Evolutionary conservation across 2,888 invertebrate genomes (phyloP).

Genomic region (Aricia artaxerxes): DNA sequence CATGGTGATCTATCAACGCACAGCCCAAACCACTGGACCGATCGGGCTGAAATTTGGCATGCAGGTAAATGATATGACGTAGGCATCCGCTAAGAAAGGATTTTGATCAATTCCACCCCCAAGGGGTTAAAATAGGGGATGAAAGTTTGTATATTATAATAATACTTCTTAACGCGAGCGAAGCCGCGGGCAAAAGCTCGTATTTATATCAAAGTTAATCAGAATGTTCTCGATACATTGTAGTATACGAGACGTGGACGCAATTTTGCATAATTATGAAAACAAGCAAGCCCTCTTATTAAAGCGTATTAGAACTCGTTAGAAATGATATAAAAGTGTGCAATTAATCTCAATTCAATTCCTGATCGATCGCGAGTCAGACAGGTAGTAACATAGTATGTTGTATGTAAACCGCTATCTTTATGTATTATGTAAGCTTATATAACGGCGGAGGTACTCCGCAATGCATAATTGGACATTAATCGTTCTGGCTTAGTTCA

Average conservation of each 20-base stretch:
- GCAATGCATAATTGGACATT: conserved; percentile 52
- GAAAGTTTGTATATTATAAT: no score
- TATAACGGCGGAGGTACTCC: conserved; percentile 44
- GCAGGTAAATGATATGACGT: no score
- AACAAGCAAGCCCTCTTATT: neutral
- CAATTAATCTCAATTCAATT: conserved; percentile 26
- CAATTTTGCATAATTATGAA: neutral
- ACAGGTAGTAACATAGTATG: conserved; percentile 35
- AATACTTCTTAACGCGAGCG: no score
- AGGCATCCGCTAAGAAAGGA: no score
- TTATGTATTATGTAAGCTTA: conserved; percentile 45
- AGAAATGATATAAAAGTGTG: conserved; percentile 19
- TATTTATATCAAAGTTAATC: no score
- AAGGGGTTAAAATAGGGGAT: no score
- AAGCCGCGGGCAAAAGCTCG: no score
- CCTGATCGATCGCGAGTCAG: conserved; percentile 30
- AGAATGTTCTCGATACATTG: neutral
- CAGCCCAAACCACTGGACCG: no score
- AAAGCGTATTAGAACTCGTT: conserved; percentile 31
- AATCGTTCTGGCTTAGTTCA: conserved; percentile 40
- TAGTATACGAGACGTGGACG: neutral
- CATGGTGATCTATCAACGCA: no score
- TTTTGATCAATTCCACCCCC: no score
- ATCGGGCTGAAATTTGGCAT: no score
- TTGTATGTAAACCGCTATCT: conserved; percentile 42